Conservation (phyloP, 1,140 invertebrate species). For the Xylocopa sonorina region DNA sequence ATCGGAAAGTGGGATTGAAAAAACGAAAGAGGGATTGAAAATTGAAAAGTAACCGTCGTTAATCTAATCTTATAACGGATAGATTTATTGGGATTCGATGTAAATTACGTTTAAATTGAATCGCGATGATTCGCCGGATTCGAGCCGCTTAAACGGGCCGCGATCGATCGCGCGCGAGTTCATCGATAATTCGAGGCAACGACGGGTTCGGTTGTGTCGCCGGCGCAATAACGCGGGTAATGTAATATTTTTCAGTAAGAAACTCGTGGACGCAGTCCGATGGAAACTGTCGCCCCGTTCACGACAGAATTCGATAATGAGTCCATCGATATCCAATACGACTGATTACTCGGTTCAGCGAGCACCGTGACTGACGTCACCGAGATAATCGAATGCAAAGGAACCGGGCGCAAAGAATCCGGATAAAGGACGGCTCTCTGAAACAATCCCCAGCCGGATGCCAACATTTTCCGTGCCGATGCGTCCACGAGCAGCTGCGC, state of each 20-base stretch:
- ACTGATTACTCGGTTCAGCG: constrained; percentile 45
- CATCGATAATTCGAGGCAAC: background rate
- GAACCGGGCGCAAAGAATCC: constrained; percentile 33
- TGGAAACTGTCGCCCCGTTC: background rate
- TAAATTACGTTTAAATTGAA: background rate
- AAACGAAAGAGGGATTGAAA: background rate
- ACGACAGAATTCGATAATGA: constrained; percentile 48
- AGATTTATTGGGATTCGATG: too few species aligned
- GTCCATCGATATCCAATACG: constrained; percentile 42
- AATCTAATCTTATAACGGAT: too few species aligned
- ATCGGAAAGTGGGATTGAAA: background rate
- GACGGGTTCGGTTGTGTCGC: background rate
- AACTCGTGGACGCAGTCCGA: background rate
- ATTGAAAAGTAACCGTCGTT: background rate
- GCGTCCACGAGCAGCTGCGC: background rate
- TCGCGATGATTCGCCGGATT: background rate
- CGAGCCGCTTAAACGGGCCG: background rate
- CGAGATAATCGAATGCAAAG: constrained; percentile 59
- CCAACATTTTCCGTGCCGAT: constrained; percentile 34
- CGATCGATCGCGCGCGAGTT: background rate
- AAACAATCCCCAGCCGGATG: constrained; percentile 27
- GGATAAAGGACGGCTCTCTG: constrained; percentile 27
- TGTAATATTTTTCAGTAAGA: constrained; percentile 21
- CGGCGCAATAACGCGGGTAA: constrained; percentile 12
- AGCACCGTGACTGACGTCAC: constrained; percentile 41